Percentiles rank a stretch among this genome's conserved stretches.
These are phyloP conservation scores for Melanotaenia duboulayi DNA, from an alignment of 2,113 vertebrate species.

Conservation along the genomic window DNA sequence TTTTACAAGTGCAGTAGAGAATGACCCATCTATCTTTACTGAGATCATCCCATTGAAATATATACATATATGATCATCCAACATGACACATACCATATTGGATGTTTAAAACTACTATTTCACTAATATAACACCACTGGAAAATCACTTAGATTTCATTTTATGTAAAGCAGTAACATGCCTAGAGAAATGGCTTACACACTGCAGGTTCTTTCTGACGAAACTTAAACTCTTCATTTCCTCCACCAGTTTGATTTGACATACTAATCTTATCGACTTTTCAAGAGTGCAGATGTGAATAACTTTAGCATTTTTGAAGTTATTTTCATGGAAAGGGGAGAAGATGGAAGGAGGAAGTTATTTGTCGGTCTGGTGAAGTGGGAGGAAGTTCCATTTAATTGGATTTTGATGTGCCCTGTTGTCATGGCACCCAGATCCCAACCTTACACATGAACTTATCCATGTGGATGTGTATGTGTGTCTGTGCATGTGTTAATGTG, in stretches of 20 bases:
- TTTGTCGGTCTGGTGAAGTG: conserved; percentile 78
- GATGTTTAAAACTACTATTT: neutral
- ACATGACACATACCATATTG: conserved; percentile 19
- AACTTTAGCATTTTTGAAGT: conserved; percentile 67
- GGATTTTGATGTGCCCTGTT: conserved; percentile 82
- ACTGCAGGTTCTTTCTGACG: conserved; percentile 30
- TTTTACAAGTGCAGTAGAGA: conserved; percentile 41
- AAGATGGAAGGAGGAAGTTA: conserved; percentile 71
- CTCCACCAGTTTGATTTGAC: conserved; percentile 43
- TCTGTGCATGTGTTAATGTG: neutral
- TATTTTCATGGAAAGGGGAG: conserved; percentile 65
- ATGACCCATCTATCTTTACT: conserved; percentile 4
- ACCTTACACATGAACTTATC: conserved; percentile 64
- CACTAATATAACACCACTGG: neutral
- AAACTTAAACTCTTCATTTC: conserved; percentile 27
- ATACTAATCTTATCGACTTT: conserved; percentile 62
- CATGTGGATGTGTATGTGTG: neutral
- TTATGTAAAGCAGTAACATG: conserved; percentile 1
- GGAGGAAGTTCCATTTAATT: conserved; percentile 82
- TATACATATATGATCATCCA: conserved; percentile 18
- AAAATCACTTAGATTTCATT: conserved; percentile 14
- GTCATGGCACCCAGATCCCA: conserved; percentile 81
- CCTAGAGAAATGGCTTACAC: conserved; percentile 22
- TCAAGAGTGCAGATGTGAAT: conserved; percentile 60
- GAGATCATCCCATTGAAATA: conserved; percentile 27